Percentiles rank a stretch among this genome's conserved stretches.
These are phyloP conservation scores for Tiphia femorata DNA, from an alignment of 2,888 invertebrate genomes.

Conservation along the genomic window DNA sequence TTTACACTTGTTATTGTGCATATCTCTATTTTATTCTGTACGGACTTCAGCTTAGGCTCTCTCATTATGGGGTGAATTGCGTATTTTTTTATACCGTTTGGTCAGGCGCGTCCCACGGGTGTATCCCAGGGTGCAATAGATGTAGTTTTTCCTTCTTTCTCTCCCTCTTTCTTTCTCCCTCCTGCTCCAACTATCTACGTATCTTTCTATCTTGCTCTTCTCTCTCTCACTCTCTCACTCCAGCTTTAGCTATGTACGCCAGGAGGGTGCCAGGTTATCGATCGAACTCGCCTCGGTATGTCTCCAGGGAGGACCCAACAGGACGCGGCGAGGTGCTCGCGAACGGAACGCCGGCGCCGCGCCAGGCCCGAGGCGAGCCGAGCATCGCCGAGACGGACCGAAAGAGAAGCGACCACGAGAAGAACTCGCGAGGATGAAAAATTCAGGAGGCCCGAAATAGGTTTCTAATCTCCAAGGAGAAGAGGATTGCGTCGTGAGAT, in stretches of 20 bases:
- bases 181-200: too few relatives aligned
- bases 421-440: not conserved
- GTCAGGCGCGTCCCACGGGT: too few relatives aligned
- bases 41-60: too few relatives aligned
- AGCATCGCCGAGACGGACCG: not conserved
- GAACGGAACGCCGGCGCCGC: conserved; percentile 15
- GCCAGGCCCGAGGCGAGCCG: conserved; percentile 10
- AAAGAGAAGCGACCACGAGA: too few relatives aligned
- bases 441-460: not conserved
- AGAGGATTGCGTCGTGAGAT: not conserved
- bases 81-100: too few relatives aligned
- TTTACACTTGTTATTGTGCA: too few relatives aligned
- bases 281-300: conserved; percentile 34
- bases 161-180: too few relatives aligned
- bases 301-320: conserved; percentile 35
- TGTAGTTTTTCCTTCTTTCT: too few relatives aligned
- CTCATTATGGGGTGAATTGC: too few relatives aligned
- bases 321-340: too few relatives aligned
- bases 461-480: not conserved
- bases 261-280: conserved; percentile 30
- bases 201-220: not conserved
- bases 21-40: too few relatives aligned
- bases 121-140: too few relatives aligned
- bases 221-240: not conserved
- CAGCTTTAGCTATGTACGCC: not conserved